Conservation (phyloP, 2,113 vertebrate genomes). For the Urocynchramus pylzowi region DNA sequence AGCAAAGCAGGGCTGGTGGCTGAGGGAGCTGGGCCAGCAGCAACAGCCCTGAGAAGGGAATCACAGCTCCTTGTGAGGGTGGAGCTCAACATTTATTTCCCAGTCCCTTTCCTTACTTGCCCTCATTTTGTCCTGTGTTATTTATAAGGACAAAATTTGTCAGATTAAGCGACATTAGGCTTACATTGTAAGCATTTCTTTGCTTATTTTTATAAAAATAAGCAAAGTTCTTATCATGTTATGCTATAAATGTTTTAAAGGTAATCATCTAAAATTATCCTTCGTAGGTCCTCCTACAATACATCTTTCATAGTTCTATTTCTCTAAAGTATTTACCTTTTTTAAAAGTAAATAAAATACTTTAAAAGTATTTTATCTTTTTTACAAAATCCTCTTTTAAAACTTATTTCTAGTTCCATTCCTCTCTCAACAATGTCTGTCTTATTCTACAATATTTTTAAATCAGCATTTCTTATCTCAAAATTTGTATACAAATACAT, state of each 20-base stretch:
- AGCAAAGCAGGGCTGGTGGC: neutral
- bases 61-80: neutral
- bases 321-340: neutral
- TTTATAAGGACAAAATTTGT: neutral
- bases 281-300: neutral
- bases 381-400: neutral
- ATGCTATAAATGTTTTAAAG: neutral
- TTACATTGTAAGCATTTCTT: neutral
- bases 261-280: neutral
- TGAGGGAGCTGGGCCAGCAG: neutral
- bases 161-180: neutral
- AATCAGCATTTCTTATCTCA: neutral
- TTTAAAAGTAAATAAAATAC: no score
- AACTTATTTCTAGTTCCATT: neutral
- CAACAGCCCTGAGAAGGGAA: neutral
- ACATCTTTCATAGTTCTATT: neutral
- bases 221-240: neutral
- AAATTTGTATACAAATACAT: neutral
- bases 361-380: neutral
- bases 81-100: neutral
- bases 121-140: neutral
- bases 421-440: neutral
- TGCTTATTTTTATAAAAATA: no score
- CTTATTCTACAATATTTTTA: neutral
- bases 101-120: neutral